A percentile compares a stretch with the other conserved stretches of the same genome.
These are phyloP conservation scores for Hylaeus volcanicus DNA, from an alignment of 1,140 invertebrate species.

Conservation along the genomic window DNA sequence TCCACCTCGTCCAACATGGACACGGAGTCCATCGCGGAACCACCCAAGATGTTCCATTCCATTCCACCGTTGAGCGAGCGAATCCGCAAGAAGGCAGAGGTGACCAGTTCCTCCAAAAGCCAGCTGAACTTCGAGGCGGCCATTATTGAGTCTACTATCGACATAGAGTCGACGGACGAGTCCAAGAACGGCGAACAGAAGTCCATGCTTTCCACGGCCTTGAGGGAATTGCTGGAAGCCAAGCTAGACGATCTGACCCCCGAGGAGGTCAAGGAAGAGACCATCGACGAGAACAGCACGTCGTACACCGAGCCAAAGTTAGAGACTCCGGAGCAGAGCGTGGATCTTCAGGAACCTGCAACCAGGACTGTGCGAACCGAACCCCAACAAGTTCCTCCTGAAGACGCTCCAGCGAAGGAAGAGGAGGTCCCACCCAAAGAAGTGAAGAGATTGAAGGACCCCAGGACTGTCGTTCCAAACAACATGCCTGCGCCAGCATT, in stretches of 20 bases:
- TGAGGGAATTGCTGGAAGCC: slow-evolving; percentile 71
- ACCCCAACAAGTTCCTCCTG: slow-evolving; percentile 7
- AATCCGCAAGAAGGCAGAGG: slow-evolving; percentile 75
- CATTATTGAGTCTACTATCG: slow-evolving; percentile 77
- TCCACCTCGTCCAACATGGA: slow-evolving; percentile 66
- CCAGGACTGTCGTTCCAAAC: slow-evolving; percentile 76
- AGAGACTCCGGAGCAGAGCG: slow-evolving; percentile 38
- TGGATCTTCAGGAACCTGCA: slow-evolving; percentile 21
- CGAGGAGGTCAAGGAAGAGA: slow-evolving; percentile 50
- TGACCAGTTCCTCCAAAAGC: slow-evolving; percentile 55
- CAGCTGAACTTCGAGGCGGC: slow-evolving; percentile 75
- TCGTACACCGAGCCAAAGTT: slow-evolving; percentile 31
- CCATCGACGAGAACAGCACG: slow-evolving; percentile 29
- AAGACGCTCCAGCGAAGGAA: slow-evolving; percentile 43
- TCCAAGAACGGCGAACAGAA: slow-evolving; percentile 67
- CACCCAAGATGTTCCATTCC: slow-evolving; percentile 70
- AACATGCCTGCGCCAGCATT: slow-evolving; percentile 66
- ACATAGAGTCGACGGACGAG: slow-evolving; percentile 62
- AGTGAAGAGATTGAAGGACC: slow-evolving; percentile 74
- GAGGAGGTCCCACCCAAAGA: slow-evolving; percentile 60
- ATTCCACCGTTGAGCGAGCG: slow-evolving; percentile 78
- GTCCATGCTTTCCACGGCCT: slow-evolving; percentile 72
- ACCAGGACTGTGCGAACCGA: background rate
- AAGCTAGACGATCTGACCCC: slow-evolving; percentile 67
- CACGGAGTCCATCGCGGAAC: slow-evolving; percentile 54